Percentiles rank a stretch among this genome's conserved stretches.
Evolutionary conservation across 1,140 invertebrate genomes (phyloP).

Genomic region (Heliothis virescens): DNA sequence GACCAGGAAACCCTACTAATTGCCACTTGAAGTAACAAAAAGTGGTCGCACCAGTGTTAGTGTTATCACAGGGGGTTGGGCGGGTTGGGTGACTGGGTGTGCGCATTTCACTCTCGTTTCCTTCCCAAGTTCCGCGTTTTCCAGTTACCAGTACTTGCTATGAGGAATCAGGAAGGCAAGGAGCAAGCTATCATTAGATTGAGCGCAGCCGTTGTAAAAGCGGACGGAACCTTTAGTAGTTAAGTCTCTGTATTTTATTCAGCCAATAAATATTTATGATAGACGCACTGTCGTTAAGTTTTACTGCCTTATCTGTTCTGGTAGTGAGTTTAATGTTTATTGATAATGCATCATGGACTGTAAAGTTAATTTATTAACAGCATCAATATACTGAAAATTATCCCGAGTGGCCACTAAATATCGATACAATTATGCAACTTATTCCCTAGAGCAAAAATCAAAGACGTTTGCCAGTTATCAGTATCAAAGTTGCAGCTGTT

Average conservation of each 20-base stretch:
- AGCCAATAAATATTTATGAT: not conserved
- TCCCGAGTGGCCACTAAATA: too few relatives aligned
- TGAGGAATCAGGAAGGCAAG: slow-evolving; percentile 58
- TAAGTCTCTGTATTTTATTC: not conserved
- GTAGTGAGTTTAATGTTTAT: too few relatives aligned
- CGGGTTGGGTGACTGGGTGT: slow-evolving; percentile 39
- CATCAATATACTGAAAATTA: too few relatives aligned
- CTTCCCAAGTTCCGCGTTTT: slow-evolving; percentile 56
- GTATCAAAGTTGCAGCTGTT: too few relatives aligned
- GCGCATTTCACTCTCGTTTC: slow-evolving; percentile 59
- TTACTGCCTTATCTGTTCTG: not conserved
- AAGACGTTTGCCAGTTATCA: too few relatives aligned
- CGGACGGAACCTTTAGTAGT: slow-evolving; percentile 22
- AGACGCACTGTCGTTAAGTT: not conserved
- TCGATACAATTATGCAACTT: too few relatives aligned
- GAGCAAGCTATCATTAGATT: slow-evolving; percentile 56
- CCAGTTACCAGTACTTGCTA: slow-evolving; percentile 49
- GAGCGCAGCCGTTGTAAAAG: slow-evolving; percentile 7
- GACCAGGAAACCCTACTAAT: slow-evolving; percentile 45
- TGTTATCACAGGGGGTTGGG: slow-evolving; percentile 34
- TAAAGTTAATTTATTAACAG: too few relatives aligned
- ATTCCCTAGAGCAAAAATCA: too few relatives aligned
- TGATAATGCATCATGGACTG: too few relatives aligned
- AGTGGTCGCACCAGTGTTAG: slow-evolving; percentile 2
- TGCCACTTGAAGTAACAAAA: slow-evolving; percentile 21